These are phyloP conservation scores for Loxodonta africana DNA, from an alignment of 2,113 vertebrate species.

Conservation along the genomic window DNA sequence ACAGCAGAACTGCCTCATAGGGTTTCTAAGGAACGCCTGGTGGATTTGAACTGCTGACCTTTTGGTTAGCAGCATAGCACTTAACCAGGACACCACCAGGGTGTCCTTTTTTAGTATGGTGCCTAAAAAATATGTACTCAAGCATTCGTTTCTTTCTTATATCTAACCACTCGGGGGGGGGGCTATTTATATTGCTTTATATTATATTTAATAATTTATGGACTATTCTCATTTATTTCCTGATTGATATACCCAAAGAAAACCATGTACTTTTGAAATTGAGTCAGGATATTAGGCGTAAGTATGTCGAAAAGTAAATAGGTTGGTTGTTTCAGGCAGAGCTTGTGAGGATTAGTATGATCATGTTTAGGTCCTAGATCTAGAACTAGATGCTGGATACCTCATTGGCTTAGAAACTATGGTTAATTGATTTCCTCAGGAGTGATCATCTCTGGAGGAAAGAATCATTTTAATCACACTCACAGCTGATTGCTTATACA, in stretches of 20 bases:
- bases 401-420: background rate
- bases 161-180: background rate
- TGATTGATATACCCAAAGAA: background rate
- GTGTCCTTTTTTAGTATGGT: background rate
- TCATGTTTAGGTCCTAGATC: background rate
- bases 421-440: background rate
- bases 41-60: too few species aligned
- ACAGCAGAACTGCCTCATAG: too few species aligned
- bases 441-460: background rate
- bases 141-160: background rate
- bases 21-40: too few species aligned
- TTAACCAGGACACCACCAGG: too few species aligned
- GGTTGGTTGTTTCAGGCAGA: background rate
- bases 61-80: too few species aligned
- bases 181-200: background rate
- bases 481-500: background rate
- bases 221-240: background rate
- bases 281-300: background rate
- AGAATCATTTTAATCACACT: background rate
- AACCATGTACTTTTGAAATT: background rate
- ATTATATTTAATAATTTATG: slow-evolving; percentile 4
- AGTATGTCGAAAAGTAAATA: background rate
- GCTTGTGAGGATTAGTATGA: background rate
- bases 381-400: background rate
- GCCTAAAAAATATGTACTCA: slow-evolving; percentile 7